These are phyloP conservation scores for Melinopterus prodromus DNA, from an alignment of 2,888 invertebrate genomes.

Conservation along the genomic window DNA sequence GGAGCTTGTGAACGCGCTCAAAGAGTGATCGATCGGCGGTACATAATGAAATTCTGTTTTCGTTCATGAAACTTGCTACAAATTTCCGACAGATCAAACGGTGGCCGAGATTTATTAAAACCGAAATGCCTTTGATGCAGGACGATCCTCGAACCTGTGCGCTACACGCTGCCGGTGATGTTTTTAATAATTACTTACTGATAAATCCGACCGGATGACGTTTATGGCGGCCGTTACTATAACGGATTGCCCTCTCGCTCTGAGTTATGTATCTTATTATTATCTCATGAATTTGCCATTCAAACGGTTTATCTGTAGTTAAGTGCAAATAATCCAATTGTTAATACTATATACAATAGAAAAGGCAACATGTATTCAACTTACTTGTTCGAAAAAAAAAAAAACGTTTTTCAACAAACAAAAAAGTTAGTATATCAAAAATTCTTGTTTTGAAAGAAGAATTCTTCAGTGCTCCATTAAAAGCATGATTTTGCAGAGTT, in stretches of 20 bases:
- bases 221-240: background rate
- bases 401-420: too few species aligned
- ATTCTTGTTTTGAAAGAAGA: too few species aligned
- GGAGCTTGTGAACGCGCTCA: background rate
- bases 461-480: too few species aligned
- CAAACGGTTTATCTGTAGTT: background rate
- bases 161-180: background rate
- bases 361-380: too few species aligned
- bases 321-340: background rate
- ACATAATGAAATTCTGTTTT: slow-evolving; percentile 36
- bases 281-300: slow-evolving; percentile 11
- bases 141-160: slow-evolving; percentile 9
- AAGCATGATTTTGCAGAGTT: too few species aligned
- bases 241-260: background rate
- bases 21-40: slow-evolving; percentile 29
- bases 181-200: background rate
- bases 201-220: background rate
- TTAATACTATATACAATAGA: background rate
- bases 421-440: too few species aligned
- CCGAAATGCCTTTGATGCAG: slow-evolving; percentile 27
- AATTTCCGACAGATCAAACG: slow-evolving; percentile 35
- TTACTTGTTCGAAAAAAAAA: too few species aligned
- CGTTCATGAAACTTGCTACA: slow-evolving; percentile 33
- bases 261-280: slow-evolving; percentile 13
- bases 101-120: slow-evolving; percentile 33